Evolutionary conservation across 2,797 vertebrate species (phyloP).

Genomic region (Cygnus olor): DNA sequence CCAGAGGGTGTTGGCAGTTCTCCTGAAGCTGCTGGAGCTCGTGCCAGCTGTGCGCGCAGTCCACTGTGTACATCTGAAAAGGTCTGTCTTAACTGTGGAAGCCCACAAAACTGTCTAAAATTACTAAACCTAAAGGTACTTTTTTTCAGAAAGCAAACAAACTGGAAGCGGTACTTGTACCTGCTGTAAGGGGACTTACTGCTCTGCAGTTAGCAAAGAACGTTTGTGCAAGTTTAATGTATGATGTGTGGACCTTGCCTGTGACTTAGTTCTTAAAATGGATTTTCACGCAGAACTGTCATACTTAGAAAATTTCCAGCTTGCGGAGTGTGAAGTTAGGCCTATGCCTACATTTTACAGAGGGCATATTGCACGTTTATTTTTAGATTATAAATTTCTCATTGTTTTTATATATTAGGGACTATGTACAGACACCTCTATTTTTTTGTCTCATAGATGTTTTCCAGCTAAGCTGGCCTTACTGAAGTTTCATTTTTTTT

Average conservation of each 20-base stretch:
- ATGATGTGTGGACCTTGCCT: background rate
- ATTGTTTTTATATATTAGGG: background rate
- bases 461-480: background rate
- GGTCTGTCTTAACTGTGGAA: background rate
- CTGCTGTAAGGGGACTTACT: background rate
- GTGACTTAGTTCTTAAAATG: constrained; percentile 30
- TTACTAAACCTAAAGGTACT: background rate
- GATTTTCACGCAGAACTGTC: background rate
- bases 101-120: background rate
- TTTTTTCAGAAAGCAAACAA: background rate
- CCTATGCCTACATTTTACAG: background rate
- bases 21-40: background rate
- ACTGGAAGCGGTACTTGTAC: background rate
- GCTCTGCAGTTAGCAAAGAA: background rate
- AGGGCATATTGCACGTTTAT: background rate
- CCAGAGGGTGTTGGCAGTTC: background rate
- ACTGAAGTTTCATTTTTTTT: background rate
- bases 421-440: background rate
- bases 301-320: background rate
- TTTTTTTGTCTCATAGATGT: background rate
- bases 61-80: background rate
- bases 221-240: background rate
- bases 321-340: constrained; percentile 3
- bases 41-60: background rate
- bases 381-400: background rate